Evolutionary conservation across 2,888 invertebrate genomes (phyloP), one percentile per base, ranked within the genome.

Genomic region (Geotrupes spiniger): DNA sequence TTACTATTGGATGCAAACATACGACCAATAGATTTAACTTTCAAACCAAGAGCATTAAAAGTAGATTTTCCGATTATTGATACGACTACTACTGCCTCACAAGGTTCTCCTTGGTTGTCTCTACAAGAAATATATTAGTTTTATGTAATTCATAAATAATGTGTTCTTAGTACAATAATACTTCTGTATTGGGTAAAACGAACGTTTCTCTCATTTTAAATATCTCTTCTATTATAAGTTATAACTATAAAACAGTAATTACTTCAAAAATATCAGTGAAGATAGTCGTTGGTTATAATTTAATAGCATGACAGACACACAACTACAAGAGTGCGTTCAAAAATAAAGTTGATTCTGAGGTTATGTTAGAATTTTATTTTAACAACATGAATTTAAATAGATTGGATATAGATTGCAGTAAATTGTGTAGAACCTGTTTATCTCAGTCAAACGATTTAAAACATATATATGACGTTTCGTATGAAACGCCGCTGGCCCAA

Each of bases 1-100:
- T 77, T 77, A 63, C 74, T 71, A 48, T 74, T 68, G 51, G 68
- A 71, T 40, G 76, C 70, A 48, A 77, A 76, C 50, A 77, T 68
- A 43, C 77, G 70, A 36, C 82, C 71, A 36, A 84, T 71, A 36
- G 79, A 77, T 56, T 81, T 79, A 37, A 82, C 77, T 75, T 87
- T 87, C 62, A 84, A 80, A 49, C 83, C 81, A 58, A 68, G 70
- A 29, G 82, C 77, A 60, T 80, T 76, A 63, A 79, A 81, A 0
- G 82, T 77, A 16, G 84, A 82, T 71, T 87, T 87, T 6, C 87
- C 88, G 60, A 88, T 81, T 14, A 88, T 75, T 6, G 87, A 85
- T 6, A 88, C 81, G 1, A 87, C 78, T 4, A 87, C 80, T 26
- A 86, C 80, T 60, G 83, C 82, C 43, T 80, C 77, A 42, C 56